Conservation (phyloP, 2,888 invertebrate species). For the Globia sparganii region DNA sequence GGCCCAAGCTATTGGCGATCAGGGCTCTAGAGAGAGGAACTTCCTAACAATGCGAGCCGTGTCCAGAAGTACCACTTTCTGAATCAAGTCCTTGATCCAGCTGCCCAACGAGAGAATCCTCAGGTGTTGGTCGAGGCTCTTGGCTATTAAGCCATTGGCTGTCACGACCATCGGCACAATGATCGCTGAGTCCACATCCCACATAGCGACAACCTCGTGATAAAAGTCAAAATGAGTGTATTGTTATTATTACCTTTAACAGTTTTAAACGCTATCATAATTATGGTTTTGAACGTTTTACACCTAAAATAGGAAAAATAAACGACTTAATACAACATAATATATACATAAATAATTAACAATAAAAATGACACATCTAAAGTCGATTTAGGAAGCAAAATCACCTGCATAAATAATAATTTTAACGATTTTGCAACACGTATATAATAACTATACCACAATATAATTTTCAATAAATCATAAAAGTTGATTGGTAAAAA, state of each 20-base stretch:
- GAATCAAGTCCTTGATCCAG: too few relatives aligned
- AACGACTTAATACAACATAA: constrained; percentile 33
- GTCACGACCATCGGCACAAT: too few relatives aligned
- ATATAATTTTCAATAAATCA: constrained; percentile 58
- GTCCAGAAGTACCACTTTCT: too few relatives aligned
- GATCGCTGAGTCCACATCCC: too few relatives aligned
- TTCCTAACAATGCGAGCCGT: too few relatives aligned
- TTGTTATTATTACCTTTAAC: background rate
- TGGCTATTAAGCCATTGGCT: too few relatives aligned
- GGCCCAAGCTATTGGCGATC: too few relatives aligned
- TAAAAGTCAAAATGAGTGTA: background rate
- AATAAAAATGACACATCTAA: constrained; percentile 52
- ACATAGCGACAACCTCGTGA: too few relatives aligned
- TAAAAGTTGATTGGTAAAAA: constrained; percentile 54
- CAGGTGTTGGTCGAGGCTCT: too few relatives aligned
- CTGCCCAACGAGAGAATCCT: too few relatives aligned
- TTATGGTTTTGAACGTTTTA: background rate
- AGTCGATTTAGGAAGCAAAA: constrained; percentile 39
- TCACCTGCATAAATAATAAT: constrained; percentile 54
- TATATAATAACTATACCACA: constrained; percentile 39
- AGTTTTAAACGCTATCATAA: background rate
- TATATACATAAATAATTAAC: constrained; percentile 42
- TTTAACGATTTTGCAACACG: constrained; percentile 30
- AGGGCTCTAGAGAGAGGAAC: too few relatives aligned
- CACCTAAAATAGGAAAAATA: background rate